phyloP scores from a whole-genome alignment of 2,113 vertebrate species.

The Salvelinus alpinus region DNA sequence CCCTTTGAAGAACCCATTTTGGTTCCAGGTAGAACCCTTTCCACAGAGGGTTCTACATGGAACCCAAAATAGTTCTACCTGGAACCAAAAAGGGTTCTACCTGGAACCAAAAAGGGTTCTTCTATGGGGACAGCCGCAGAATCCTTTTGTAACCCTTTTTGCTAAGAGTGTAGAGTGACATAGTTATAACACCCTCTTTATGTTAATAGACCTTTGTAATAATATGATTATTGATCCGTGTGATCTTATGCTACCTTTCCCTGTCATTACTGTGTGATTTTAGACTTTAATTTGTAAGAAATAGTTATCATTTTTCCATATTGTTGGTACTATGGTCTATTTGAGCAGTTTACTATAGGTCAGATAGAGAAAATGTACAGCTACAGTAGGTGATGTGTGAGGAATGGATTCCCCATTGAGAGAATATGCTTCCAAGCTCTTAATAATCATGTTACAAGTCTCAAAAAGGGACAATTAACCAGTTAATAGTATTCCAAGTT shows the following conservation, averaged over 20 bases:
- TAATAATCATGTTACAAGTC: background rate
- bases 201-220: background rate
- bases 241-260: background rate
- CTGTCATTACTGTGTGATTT: background rate
- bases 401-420: background rate
- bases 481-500: background rate
- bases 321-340: background rate
- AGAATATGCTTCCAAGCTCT: conserved; percentile 2
- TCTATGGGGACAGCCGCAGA: no score
- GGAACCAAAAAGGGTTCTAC: no score
- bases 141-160: no score
- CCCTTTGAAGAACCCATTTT: no score
- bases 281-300: background rate
- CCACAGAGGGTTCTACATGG: no score
- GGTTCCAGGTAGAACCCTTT: no score
- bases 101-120: no score
- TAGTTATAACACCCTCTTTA: background rate
- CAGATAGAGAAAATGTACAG: background rate
- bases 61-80: no score
- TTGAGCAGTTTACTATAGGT: background rate
- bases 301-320: background rate
- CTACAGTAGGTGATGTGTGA: background rate
- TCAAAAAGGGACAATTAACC: conserved; percentile 1
- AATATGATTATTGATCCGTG: background rate
- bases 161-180: background rate